Percentiles rank a stretch among this genome's conserved stretches.
Conservation (phyloP, 2,797 vertebrate genomes). For the Phrynocephalus forsythii region DNA sequence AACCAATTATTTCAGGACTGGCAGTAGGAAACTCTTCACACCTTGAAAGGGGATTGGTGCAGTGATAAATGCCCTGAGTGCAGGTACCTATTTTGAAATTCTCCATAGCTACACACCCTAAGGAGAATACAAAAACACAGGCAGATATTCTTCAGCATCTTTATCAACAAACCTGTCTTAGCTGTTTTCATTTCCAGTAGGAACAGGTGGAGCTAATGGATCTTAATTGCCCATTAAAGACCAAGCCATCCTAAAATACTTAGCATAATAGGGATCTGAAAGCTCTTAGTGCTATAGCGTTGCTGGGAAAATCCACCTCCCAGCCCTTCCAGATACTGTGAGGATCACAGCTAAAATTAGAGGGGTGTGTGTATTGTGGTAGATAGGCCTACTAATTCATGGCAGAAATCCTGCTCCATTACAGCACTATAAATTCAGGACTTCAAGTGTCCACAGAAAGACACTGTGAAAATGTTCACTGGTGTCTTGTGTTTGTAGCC, state of each 20-base stretch:
- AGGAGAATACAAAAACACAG: neutral
- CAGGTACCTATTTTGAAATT: neutral
- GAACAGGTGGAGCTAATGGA: neutral
- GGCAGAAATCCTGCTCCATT: neutral
- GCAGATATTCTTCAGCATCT: neutral
- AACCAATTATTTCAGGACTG: neutral
- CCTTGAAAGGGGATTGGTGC: neutral
- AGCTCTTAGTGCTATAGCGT: neutral
- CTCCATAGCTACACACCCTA: neutral
- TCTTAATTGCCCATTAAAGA: neutral
- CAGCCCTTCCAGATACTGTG: neutral
- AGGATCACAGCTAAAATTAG: neutral
- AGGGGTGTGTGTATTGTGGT: neutral
- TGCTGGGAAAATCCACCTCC: neutral
- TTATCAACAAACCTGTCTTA: neutral
- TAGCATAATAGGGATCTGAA: neutral
- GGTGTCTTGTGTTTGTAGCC: too few species aligned
- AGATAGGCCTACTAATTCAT: neutral
- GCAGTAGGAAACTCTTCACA: neutral
- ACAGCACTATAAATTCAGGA: neutral
- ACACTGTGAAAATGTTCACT: neutral
- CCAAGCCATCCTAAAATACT: neutral
- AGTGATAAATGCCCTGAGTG: neutral
- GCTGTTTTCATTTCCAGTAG: neutral
- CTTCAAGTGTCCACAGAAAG: neutral